Evolutionary conservation across 1,140 invertebrate genomes (phyloP).

Genomic region (Rhopalosiphum padi): DNA sequence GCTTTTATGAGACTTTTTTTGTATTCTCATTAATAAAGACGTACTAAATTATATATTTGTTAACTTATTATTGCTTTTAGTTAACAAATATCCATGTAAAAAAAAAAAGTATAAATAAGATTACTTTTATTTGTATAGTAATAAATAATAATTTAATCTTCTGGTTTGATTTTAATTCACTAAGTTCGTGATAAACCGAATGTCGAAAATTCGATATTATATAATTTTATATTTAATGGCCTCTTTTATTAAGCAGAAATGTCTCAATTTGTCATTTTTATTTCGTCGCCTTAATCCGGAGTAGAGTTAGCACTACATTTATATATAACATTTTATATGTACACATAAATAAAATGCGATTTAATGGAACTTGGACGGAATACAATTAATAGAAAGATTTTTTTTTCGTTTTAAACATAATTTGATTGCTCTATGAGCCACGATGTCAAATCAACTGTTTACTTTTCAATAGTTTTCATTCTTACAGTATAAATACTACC

Average conservation of each 20-base stretch:
- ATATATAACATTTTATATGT: not conserved
- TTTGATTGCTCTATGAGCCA: not conserved
- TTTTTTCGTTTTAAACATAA: not conserved
- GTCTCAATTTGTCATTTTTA: conserved; percentile 14
- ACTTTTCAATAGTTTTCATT: conserved; percentile 3
- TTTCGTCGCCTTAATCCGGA: not conserved
- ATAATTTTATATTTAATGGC: not conserved
- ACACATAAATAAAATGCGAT: not conserved
- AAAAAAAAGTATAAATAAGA: not conserved
- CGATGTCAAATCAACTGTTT: not conserved
- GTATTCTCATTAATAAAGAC: not conserved
- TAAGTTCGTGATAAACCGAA: not conserved
- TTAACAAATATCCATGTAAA: not conserved
- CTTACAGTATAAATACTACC: not conserved
- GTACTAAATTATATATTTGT: not conserved
- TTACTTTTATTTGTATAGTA: not conserved
- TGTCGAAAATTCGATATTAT: not conserved
- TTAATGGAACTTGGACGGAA: not conserved
- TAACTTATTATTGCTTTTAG: not conserved
- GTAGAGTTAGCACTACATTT: not conserved
- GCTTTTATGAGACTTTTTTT: not conserved
- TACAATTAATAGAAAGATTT: not conserved
- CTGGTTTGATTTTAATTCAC: conserved; percentile 2
- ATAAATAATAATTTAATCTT: not conserved
- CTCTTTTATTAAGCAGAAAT: not conserved